These are phyloP conservation scores for Pegoplata infirma DNA, from an alignment of 2,888 invertebrate genomes.

Conservation along the genomic window DNA sequence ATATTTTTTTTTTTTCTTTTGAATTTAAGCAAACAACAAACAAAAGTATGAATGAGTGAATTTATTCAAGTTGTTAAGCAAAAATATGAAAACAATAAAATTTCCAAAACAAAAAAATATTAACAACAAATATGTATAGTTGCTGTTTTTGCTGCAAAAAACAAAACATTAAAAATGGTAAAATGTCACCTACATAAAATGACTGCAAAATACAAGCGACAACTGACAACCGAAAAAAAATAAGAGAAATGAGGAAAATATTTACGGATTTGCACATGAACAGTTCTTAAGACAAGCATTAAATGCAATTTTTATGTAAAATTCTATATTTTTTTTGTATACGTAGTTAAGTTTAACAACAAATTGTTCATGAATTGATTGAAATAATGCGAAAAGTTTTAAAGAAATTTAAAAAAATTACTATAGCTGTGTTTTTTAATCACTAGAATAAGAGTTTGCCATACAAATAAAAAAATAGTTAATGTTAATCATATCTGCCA, in stretches of 20 bases:
- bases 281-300: neutral
- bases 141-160: no score
- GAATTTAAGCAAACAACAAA: slow-evolving; percentile 6
- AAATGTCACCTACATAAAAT: slow-evolving; percentile 50
- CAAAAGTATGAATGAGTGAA: slow-evolving; percentile 21
- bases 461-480: no score
- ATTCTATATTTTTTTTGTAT: no score
- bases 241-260: slow-evolving; percentile 25
- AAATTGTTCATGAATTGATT: no score
- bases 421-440: no score
- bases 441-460: no score
- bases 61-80: slow-evolving; percentile 22
- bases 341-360: no score
- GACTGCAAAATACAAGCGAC: slow-evolving; percentile 15
- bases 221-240: neutral
- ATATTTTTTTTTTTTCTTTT: neutral
- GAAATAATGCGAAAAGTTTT: no score
- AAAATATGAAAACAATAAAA: slow-evolving; percentile 14
- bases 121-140: slow-evolving; percentile 16
- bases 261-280: neutral
- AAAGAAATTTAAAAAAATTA: no score
- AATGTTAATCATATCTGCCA: no score
- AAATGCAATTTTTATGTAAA: neutral
- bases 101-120: slow-evolving; percentile 2
- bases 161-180: slow-evolving; percentile 14